Evolutionary conservation across 2,888 invertebrate genomes (phyloP), one percentile per base, ranked within the genome.

Genomic region (Conops quadrifasciatus): DNA sequence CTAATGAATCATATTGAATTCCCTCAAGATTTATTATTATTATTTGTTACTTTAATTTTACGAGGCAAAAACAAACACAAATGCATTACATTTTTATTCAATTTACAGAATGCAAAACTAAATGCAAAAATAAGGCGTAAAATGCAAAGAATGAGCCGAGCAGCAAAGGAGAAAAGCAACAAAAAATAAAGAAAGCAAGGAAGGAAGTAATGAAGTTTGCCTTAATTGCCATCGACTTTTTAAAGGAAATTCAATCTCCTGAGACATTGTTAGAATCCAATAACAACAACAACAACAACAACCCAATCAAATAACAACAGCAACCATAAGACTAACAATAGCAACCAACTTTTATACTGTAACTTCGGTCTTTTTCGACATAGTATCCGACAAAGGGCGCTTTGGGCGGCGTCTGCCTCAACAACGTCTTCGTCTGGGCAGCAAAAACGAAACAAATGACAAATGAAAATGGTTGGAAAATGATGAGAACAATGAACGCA

Each of bases 1-100:
- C 49, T 67, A 67, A 68, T 68, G 68, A 67, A 26, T 53, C 49
- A 28, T 26, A 67, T 62, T 36, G 24, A 58, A 58, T 58, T 62
- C 68, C 62, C 51, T n/a, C 11, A 26, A 67, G 58, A 45, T 47
- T 53, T 19, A 19, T 16, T 16, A 36, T 7, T 36, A 7, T 36
- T 36, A 36, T 36, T 36, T n/a, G n/a, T n/a, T n/a, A n/a, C n/a
- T n/a, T n/a, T 9, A 4, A 36, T 36, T 36, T 9, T 9, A 26
- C 49, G 15, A 51, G 43, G 16, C 19, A 28, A 15, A 24, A 64
- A 63, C 24, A 28, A 24, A 43, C 24, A 49, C 30, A 51, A 53
- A 66, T 16, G 51, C 53, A 66, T 45, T 45, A 24, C 36, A 63
- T 15, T 15, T 45, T 43, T 45, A 43, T 11, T 26, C 24, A 15